These are phyloP conservation scores for Aculops lycopersici DNA, from an alignment of 1,140 invertebrate species.

Conservation along the genomic window DNA sequence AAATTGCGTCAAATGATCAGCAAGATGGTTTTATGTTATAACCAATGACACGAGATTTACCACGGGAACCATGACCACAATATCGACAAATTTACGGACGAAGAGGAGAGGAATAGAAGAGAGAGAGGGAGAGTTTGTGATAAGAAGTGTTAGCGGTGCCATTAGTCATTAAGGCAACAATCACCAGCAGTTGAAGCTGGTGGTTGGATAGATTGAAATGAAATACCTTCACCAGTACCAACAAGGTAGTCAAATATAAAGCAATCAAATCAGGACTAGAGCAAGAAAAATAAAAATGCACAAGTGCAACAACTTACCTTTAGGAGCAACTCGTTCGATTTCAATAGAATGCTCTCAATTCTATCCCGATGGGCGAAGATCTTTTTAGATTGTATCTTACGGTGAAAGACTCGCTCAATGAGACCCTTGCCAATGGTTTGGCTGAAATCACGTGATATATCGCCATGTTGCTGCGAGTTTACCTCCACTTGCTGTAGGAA, in stretches of 20 bases:
- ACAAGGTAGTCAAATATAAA: neutral
- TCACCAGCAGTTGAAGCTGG: no score
- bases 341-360: slow-evolving; percentile 53
- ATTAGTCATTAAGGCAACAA: no score
- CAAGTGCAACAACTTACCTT: slow-evolving; percentile 24
- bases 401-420: slow-evolving; percentile 50
- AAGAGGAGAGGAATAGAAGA: no score
- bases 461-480: slow-evolving; percentile 48
- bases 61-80: no score
- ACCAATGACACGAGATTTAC: no score
- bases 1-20: no score
- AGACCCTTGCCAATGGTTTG: slow-evolving; percentile 53
- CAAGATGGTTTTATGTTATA: no score
- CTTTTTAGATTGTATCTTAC: slow-evolving; percentile 68
- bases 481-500: slow-evolving; percentile 66
- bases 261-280: neutral
- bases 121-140: no score
- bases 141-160: no score
- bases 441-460: slow-evolving; percentile 44
- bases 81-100: no score
- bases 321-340: slow-evolving; percentile 54
- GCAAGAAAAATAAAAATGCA: neutral
- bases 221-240: no score
- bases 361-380: slow-evolving; percentile 60
- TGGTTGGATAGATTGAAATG: no score